Conservation (phyloP, 2,888 invertebrate species). For the Tenthredo amoena region DNA sequence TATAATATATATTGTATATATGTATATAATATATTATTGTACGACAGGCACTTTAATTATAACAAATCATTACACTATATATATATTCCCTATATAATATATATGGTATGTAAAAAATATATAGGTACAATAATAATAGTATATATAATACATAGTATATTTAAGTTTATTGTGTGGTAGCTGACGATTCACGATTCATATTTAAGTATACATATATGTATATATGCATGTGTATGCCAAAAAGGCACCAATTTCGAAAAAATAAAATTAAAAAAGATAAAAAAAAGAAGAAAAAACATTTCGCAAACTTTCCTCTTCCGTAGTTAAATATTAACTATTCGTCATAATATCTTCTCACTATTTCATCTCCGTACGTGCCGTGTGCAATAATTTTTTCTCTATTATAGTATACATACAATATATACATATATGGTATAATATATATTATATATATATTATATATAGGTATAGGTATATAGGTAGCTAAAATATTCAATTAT, state of each 20-base stretch:
- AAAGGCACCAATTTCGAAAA: too few species aligned
- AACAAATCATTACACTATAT: not conserved
- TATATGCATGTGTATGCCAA: too few species aligned
- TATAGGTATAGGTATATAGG: not conserved
- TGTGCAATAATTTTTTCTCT: too few species aligned
- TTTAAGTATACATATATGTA: too few species aligned
- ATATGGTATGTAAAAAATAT: not conserved
- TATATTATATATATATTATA: not conserved
- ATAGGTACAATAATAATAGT: not conserved
- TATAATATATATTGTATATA: not conserved
- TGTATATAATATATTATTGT: not conserved
- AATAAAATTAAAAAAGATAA: too few species aligned
- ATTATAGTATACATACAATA: too few species aligned
- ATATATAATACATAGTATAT: not conserved
- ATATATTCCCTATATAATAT: not conserved
- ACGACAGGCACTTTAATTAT: conserved; percentile 2
- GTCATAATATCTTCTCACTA: too few species aligned
- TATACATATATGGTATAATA: not conserved
- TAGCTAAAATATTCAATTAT: not conserved
- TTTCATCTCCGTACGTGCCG: too few species aligned
- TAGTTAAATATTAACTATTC: too few species aligned
- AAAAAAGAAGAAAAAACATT: too few species aligned
- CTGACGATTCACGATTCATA: not conserved
- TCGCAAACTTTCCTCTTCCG: too few species aligned
- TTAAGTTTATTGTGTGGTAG: not conserved